Evolutionary conservation across 2,888 invertebrate species (phyloP).

Genomic region (Shargacucullia verbasci): DNA sequence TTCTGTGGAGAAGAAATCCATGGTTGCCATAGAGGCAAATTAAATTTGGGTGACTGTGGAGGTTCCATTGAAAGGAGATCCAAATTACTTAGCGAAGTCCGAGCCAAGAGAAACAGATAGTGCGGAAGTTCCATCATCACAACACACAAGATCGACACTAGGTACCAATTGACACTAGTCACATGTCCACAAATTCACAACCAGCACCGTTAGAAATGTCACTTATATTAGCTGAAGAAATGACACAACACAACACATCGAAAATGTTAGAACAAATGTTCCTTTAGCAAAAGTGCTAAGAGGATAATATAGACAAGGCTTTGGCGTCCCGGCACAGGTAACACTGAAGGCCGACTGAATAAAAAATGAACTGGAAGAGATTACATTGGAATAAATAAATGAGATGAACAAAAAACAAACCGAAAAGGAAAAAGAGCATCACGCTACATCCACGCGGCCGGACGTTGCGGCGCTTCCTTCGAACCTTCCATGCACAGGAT

Average conservation of each 20-base stretch:
- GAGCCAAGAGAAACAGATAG: conserved; percentile 81
- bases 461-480: conserved; percentile 89
- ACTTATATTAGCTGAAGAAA: conserved; percentile 39
- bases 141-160: conserved; percentile 60
- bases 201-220: conserved; percentile 32
- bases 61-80: conserved; percentile 83
- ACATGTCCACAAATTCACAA: conserved; percentile 60
- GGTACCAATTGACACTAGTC: conserved; percentile 48
- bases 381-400: conserved; percentile 90
- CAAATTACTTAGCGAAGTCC: conserved; percentile 76
- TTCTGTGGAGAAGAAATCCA: conserved; percentile 82
- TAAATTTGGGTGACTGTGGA: conserved; percentile 86
- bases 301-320: conserved; percentile 71
- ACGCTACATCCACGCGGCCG: conserved; percentile 88
- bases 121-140: conserved; percentile 87
- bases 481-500: conserved; percentile 80
- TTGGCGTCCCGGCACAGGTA: conserved; percentile 87
- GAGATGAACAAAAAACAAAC: conserved; percentile 89
- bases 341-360: conserved; percentile 89
- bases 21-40: conserved; percentile 86
- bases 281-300: conserved; percentile 65
- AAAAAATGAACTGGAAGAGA: conserved; percentile 89
- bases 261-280: conserved; percentile 32
- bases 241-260: conserved; percentile 31
- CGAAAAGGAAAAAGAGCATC: conserved; percentile 86